Evolutionary conservation across 1,140 invertebrate genomes (phyloP).

Genomic region (Bombus terrestris): DNA sequence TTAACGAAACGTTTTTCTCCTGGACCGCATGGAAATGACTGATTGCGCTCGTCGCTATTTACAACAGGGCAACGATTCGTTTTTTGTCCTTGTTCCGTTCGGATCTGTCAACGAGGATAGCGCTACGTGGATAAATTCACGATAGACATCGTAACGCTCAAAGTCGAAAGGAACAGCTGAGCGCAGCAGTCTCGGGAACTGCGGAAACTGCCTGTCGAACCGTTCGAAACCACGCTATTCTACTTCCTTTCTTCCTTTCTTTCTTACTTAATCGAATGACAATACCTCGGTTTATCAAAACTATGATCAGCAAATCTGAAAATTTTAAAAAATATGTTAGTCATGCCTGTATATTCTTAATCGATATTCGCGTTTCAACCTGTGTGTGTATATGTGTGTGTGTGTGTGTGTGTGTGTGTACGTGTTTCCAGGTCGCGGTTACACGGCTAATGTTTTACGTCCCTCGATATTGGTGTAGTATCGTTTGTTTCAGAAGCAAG

Average conservation of each 20-base stretch:
- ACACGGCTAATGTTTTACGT: neutral
- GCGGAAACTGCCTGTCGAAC: constrained; percentile 4
- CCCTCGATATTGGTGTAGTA: neutral
- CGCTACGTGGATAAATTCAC: neutral
- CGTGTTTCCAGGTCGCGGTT: constrained; percentile 10
- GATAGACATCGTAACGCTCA: neutral
- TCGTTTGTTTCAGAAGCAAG: constrained; percentile 25
- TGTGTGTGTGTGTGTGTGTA: neutral
- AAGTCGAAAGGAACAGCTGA: constrained; percentile 13
- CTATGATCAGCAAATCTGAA: neutral
- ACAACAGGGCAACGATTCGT: neutral
- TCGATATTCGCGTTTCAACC: neutral
- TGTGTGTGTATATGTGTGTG: neutral
- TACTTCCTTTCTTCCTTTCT: neutral
- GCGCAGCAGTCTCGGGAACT: neutral
- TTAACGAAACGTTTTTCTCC: neutral
- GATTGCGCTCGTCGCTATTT: neutral
- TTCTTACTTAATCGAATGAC: neutral
- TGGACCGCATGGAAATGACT: neutral
- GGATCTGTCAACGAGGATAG: too few species aligned
- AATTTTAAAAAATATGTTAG: neutral
- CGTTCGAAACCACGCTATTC: neutral
- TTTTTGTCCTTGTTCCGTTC: neutral
- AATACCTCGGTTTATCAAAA: too few species aligned
- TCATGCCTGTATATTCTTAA: neutral